Base-by-base conservation (phyloP, 2,888 invertebrate species). In the Coleophora deauratella region DNA sequence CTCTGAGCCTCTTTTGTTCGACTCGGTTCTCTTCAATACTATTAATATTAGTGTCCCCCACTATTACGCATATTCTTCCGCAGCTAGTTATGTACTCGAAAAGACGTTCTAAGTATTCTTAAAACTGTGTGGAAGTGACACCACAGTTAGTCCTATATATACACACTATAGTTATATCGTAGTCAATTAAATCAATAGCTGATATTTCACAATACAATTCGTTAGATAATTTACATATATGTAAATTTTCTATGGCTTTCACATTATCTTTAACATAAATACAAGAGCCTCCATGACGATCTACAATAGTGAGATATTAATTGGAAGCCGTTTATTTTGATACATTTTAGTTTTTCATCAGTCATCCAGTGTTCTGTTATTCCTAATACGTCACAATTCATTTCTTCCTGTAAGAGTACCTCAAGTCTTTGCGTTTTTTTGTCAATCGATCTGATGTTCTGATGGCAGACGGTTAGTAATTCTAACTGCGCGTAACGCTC, bases 111-210 rank as follows among this genome's bases (percentile, higher is more conserved):
- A 36, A 27, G 8, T 36, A 21, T 6, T 12, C 12, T 12, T 27
- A 12, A 36, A 36, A 36, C 0, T 36, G 27, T 1, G n/a, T 9
- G 4, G 27, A 11, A 6, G 11, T 27, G 2, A 36, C 36, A 2
- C 2, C 9, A 36, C 27, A 36, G 9, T 36, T 36, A 1, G 36
- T 36, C 9, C 36, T 36, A 7, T 36, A 36, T 1, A 36, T 27
- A 12, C 36, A 36, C 1, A 37, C 11, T 12, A 31, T 31, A 9
- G 31, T 10, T 1, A 33, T 10, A 9, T 32, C 10, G 11, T 10
- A 21, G n/a, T 38, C 32, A 31, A 38, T 7, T 27, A 38, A 27
- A 12, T 38, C 27, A n/a, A 38, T n/a, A 21, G 38, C 33, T 1
- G 31, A 33, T 1, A 33, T 12, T 27, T 38, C 32, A 11, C 33